Base-by-base conservation (phyloP, 2,113 vertebrate genomes). In the Progne subis region DNA sequence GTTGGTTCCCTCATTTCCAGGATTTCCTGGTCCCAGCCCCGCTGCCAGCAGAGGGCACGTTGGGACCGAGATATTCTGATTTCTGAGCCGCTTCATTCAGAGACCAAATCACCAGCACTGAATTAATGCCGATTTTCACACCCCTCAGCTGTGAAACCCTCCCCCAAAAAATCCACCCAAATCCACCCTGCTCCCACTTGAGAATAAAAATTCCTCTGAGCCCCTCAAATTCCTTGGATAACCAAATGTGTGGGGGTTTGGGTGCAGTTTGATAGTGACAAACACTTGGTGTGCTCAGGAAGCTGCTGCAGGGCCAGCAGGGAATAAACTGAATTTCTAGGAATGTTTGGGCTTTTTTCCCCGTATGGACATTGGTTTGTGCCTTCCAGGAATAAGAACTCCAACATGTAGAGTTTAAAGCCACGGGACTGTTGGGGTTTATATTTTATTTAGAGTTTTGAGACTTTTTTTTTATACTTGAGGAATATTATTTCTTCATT, bases 1-100 rank as follows among this genome's bases (percentile, higher is more conserved):
- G 10, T 18, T 18, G 26, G 6, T 23, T 18, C 44, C 26, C 29
- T 26, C 18, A 2, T n/a, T 19, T 19, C 55, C 55, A 1, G 37
- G 19, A 70, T 70, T 70, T 82, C 65, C 53, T 7, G 34, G 4
- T 67, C 49, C 39, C 46, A 14, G 82, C 31, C 61, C 43, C 9
- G 5, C 23, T 86, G 78, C 92, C 96, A 86, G 61, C 88, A 97
- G 97, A 88, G 96, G 96, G 96, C 96, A 95, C 1, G 6, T 18
- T 4, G 39, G 44, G 20, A 92, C 82, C 79, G 10, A 6, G 1
- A 6, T 43, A 50, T 14, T 41, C 41, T 24, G 15, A 11, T 4
- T 78, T 46, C 20, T 34, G 20, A 82, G 34, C 55, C 3, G 0
- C 13, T 34, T 4, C 2, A 0, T 21, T 23, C n/a, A 3, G 28